Base-by-base conservation (phyloP, 2,888 invertebrate genomes). In the Pristionchus maxplancki region DNA sequence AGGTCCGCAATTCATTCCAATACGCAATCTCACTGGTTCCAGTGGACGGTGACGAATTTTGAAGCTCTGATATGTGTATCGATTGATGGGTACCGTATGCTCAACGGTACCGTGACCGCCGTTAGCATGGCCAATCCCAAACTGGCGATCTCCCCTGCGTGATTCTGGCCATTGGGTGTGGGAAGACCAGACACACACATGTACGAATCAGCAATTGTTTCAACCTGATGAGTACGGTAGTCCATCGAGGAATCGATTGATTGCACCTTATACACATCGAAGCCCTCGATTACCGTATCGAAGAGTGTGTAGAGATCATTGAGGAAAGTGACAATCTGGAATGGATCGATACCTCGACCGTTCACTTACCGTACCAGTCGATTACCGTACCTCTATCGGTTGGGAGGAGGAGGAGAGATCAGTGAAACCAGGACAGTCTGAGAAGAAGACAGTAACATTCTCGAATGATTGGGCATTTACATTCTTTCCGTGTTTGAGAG, bases 281-380 rank as follows among this genome's bases (percentile, higher is more conserved):
- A 92, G 31, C 90, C 86, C 31, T 90, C 89, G 67, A 93, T 90
- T 31, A 93, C 90, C 0, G 81, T 71, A 81, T 93, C 92, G 85
- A 93, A 91, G 17, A 89, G 58, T 0, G 91, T 91, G 90, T 91
- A 93, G 37, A 93, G 88, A 71, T 93, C 91, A 87, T 93, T 92
- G 37, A 93, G 89, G 83, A 93, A 91, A 62, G 89, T 89, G 71
- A 93, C 91, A 34, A 93, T 92, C 97, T 98, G 97, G 44, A 44
- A 44, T 44, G 44, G 44, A 44, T 44, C 44, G 44, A 44, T 44
- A 11, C n/a, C 11, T 44, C 44, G 44, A 44, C 44, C 44, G 44
- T 44, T 9, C 17, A 11, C 40, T n/a, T n/a, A n/a, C 15, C 15
- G 20, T 81, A 40, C 15, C 9, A 44, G 24, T 58, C 9, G 15